These are phyloP conservation scores for Halesus radiatus DNA, from an alignment of 1,140 invertebrate species.

Conservation along the genomic window DNA sequence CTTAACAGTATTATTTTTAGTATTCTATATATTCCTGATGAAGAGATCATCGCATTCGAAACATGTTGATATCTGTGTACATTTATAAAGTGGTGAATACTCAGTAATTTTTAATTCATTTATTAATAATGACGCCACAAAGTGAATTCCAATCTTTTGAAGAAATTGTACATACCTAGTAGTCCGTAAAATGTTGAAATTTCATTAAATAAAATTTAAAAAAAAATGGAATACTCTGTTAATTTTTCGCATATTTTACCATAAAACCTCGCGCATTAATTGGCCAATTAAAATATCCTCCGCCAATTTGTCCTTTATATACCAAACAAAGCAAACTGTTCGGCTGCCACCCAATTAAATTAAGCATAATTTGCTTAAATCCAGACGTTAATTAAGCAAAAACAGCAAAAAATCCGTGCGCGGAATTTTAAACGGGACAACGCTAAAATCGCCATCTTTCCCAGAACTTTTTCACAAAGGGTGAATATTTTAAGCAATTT, in stretches of 20 bases:
- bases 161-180: too few relatives aligned
- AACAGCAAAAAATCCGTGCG: slow-evolving; percentile 26
- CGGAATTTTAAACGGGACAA: slow-evolving; percentile 3
- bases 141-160: too few relatives aligned
- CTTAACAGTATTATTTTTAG: too few relatives aligned
- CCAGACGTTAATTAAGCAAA: slow-evolving; percentile 43
- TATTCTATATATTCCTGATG: too few relatives aligned
- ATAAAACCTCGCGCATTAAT: slow-evolving; percentile 8
- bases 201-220: too few relatives aligned
- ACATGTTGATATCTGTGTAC: too few relatives aligned
- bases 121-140: too few relatives aligned
- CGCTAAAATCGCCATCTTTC: background rate
- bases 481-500: background rate
- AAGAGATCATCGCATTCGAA: too few relatives aligned
- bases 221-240: too few relatives aligned
- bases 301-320: slow-evolving; percentile 39
- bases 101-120: too few relatives aligned
- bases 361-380: slow-evolving; percentile 47
- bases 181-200: too few relatives aligned
- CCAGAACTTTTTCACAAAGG: slow-evolving; percentile 2
- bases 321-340: slow-evolving; percentile 32
- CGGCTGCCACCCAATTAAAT: slow-evolving; percentile 48
- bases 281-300: slow-evolving; percentile 40
- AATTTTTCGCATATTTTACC: background rate
- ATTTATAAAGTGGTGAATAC: too few relatives aligned